Percentiles rank a stretch among this genome's conserved stretches.
Evolutionary conservation across 2,888 invertebrate genomes (phyloP).

Genomic region (Lepas anatifera): DNA sequence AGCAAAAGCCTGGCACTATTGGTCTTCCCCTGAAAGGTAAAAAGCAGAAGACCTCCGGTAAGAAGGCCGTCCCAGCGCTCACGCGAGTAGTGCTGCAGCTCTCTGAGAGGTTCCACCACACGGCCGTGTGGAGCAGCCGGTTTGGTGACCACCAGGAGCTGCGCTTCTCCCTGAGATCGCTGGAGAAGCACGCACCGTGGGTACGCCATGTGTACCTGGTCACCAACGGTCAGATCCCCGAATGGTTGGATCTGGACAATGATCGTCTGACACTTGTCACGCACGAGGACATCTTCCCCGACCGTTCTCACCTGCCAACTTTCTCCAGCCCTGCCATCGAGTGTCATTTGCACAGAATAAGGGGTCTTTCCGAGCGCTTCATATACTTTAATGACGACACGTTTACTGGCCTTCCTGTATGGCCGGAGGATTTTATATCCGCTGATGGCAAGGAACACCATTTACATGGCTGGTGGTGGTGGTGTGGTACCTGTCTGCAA

Average conservation of each 20-base stretch:
- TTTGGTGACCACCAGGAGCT: constrained; percentile 33
- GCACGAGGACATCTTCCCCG: constrained; percentile 51
- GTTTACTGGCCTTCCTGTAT: constrained; percentile 54
- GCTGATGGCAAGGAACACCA: constrained; percentile 50
- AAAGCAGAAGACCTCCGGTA: too few species aligned
- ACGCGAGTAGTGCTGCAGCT: not conserved
- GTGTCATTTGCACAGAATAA: constrained; percentile 52
- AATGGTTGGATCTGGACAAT: constrained; percentile 62
- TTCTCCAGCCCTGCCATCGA: constrained; percentile 67
- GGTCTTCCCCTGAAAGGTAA: too few species aligned
- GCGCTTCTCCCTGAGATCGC: constrained; percentile 46
- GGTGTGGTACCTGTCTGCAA: constrained; percentile 65
- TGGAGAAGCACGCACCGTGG: constrained; percentile 66
- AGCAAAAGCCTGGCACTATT: too few species aligned
- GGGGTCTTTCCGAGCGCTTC: constrained; percentile 58
- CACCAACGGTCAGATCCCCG: constrained; percentile 69
- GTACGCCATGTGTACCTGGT: constrained; percentile 61
- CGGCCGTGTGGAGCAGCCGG: not conserved
- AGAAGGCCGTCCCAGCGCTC: too few species aligned
- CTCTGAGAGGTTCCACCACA: too few species aligned
- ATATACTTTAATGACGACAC: constrained; percentile 70
- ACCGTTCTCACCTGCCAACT: constrained; percentile 52
- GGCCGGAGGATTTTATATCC: constrained; percentile 56
- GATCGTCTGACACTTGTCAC: constrained; percentile 51
- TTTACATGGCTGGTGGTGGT: constrained; percentile 53